Percentiles rank a stretch among this genome's conserved stretches.
Conservation (phyloP, 2,888 invertebrate genomes). For the Acanthopleura granulata region DNA sequence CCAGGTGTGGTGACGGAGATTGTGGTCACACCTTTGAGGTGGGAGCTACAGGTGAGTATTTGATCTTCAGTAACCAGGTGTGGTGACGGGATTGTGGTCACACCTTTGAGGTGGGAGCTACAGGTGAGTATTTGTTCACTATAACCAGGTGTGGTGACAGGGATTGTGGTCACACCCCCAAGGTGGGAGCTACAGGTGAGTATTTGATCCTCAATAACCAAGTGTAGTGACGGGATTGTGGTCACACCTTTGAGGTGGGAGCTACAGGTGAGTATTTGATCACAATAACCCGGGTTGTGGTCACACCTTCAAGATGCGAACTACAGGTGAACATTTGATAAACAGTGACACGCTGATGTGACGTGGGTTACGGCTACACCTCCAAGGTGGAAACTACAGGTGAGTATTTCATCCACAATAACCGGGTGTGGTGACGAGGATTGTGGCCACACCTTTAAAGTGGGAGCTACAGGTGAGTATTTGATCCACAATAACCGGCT, state of each 20-base stretch:
- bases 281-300: slow-evolving; percentile 78
- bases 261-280: slow-evolving; percentile 69
- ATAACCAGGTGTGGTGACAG: background rate
- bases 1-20: background rate
- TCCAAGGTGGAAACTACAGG: background rate
- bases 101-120: background rate
- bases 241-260: slow-evolving; percentile 76
- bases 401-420: background rate
- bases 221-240: slow-evolving; percentile 83
- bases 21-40: background rate
- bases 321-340: slow-evolving; percentile 66
- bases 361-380: background rate
- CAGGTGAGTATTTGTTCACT: background rate
- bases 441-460: too few species aligned
- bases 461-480: too few species aligned
- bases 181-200: background rate
- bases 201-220: background rate
- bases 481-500: too few species aligned
- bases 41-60: background rate
- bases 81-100: background rate
- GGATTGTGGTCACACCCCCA: background rate
- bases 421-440: too few species aligned
- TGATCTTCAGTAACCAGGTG: background rate
- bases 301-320: slow-evolving; percentile 76
- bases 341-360: background rate